These are phyloP conservation scores for Hippocampus barbouri DNA, from an alignment of 2,113 vertebrate genomes.

Conservation along the genomic window DNA sequence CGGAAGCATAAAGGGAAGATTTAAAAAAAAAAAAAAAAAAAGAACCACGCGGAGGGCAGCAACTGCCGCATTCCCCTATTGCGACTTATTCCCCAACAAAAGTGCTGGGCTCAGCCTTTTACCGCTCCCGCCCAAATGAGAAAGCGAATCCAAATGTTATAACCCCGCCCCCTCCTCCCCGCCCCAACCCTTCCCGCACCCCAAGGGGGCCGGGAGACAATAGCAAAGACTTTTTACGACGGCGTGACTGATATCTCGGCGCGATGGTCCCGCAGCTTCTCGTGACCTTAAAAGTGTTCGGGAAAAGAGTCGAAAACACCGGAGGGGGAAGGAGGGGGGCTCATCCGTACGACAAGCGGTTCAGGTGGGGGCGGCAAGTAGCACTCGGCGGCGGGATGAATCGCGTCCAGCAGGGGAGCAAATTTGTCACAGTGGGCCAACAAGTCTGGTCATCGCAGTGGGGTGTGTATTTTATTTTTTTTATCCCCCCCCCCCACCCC, in stretches of 20 bases:
- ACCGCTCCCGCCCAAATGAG: conserved; percentile 26
- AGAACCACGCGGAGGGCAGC: neutral
- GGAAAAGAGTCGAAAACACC: neutral
- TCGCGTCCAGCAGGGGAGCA: conserved; percentile 30
- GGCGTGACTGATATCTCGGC: neutral
- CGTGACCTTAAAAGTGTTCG: neutral
- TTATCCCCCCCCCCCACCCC: too few species aligned
- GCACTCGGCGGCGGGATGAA: conserved; percentile 50
- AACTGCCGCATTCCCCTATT: conserved; percentile 21
- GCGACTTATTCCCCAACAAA: conserved; percentile 28
- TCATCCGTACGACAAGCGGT: conserved; percentile 23
- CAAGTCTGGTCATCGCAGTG: conserved; percentile 49
- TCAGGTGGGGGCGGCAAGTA: conserved; percentile 15
- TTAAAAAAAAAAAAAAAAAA: neutral
- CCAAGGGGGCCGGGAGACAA: neutral
- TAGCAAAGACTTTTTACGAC: neutral
- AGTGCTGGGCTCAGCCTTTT: conserved; percentile 36
- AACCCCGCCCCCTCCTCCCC: conserved; percentile 10
- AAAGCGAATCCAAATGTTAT: conserved; percentile 24
- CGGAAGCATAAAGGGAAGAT: neutral
- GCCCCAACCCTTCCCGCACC: conserved; percentile 3
- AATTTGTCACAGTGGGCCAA: conserved; percentile 55
- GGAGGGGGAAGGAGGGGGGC: neutral
- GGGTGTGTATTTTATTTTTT: neutral
- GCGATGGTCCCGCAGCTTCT: neutral